Evolutionary conservation across 2,113 vertebrate genomes (phyloP), one percentile per base, ranked within the genome.

Genomic region (Chelonoidis abingdonii): DNA sequence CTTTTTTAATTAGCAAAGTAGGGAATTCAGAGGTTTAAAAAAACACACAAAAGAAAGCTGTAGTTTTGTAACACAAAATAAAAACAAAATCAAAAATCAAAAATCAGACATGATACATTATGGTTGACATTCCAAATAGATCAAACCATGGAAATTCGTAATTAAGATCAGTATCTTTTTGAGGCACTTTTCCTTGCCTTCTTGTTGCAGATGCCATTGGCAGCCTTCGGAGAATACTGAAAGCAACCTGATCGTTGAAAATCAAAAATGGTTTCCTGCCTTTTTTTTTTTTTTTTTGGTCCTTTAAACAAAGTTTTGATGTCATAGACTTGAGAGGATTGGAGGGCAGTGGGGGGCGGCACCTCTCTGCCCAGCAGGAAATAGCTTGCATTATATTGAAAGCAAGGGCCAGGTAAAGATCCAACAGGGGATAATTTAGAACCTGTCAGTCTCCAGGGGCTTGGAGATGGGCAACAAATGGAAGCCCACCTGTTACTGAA

Each of bases 1-100:
- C 10, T 10, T 76, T 87, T 90, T 85, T 5, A 1, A 59, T 83
- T 81, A 81, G 5, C 94, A 96, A 53, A 80, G 11, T 50, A 80
- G 50, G 29, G 50, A 35, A 75, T 65, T 76, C 1, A 1, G 59
- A 62, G 49, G 80, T 95, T 87, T 86, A 92, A 96, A 81, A 96
- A 81, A 12, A 54, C 25, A n/a, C n/a, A 22, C 31, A 38, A 8
- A 82, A 82, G 6, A 81, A 19, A 41, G n/a, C 24, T 81, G 35
- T 35, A n/a, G 49, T 81, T 81, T 54, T 35, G 27, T 38, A 54
- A 82, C 4, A 49, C 2, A 54, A 4, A 87, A 38, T 16, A 38
- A 35, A n/a, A 31, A 69, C 10, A 72, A 38, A 38, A n/a, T 21
- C 35, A n/a, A 38, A 38, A 72, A 8, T 17, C n/a, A 22, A 19